Percentiles rank a stretch among this genome's conserved stretches.
Conservation (phyloP, 2,888 invertebrate species). For the Patella caerulea region DNA sequence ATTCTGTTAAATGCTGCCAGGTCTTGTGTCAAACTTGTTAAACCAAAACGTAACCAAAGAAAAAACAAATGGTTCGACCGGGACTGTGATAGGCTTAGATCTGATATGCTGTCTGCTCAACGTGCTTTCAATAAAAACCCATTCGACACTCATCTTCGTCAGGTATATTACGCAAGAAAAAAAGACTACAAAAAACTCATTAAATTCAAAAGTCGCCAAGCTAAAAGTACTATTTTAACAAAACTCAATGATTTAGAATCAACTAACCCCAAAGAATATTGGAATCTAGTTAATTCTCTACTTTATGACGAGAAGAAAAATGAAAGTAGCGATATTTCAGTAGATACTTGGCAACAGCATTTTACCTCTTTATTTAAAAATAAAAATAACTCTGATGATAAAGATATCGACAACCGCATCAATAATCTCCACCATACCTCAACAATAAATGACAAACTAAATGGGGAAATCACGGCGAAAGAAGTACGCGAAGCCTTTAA, state of each 20-base stretch:
- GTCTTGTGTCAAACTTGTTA: background rate
- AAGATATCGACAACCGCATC: background rate
- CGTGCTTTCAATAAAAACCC: background rate
- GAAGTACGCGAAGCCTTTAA: background rate
- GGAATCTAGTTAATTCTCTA: background rate
- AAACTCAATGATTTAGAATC: background rate
- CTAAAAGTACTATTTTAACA: background rate
- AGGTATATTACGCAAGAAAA: background rate
- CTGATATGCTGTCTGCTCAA: background rate
- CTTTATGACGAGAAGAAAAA: no score
- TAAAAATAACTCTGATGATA: background rate
- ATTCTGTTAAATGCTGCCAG: background rate
- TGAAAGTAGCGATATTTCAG: background rate
- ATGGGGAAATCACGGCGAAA: background rate
- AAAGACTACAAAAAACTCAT: background rate
- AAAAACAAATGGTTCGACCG: conserved; percentile 5
- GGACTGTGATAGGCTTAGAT: background rate
- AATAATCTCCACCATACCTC: background rate
- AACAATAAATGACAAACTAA: background rate
- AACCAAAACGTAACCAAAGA: background rate
- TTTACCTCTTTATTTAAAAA: background rate
- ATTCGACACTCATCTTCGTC: background rate
- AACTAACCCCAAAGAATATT: background rate
- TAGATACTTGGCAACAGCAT: background rate
- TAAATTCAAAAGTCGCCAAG: background rate